Base-by-base conservation (phyloP, 2,888 invertebrate genomes). In the Lycia hirtaria region DNA sequence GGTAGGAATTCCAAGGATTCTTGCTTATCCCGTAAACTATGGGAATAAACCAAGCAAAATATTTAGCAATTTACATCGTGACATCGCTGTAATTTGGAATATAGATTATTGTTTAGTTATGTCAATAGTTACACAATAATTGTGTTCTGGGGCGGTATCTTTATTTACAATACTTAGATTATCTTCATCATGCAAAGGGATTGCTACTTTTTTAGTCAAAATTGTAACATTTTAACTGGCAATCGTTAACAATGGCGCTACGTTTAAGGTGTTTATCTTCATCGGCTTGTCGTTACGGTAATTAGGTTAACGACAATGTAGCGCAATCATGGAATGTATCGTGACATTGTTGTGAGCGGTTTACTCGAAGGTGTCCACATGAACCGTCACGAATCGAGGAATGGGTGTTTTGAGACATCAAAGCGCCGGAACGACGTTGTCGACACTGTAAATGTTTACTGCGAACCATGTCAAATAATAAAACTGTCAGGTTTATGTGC, bases 11-110 rank as follows among this genome's bases (percentile, higher is more conserved):
- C 95, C 94, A 95, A 93, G 86, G 93, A 93, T 87, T 95, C 95
- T 93, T 93, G 94, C 93, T 95, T 95, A 94, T 95, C 95, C 95
- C 95, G 94, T 93, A 94, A 94, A 95, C 95, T 95, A 94, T n/a
- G 47, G 88, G 88, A 92, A 93, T 88, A 90, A 89, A 89, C 77
- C 83, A 90, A 88, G 88, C 85, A 85, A 63, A 75, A 74, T 73
- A 70, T 84, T 85, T 87, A 88, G 83, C 72, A 76, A 43, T 79
- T 65, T 74, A 71, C 66, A 75, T 54, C 53, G 9, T 64, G 26
- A 35, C 56, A 60, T 57, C 50, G 63, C 57, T 55, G 59, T 17
- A 55, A 41, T 53, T 45, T 40, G 37, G 37, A 20, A 37, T 38
- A 35, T 56, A 17, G 24, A 33, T 7, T 48, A 28, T 17, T 38